phyloP scores from a whole-genome alignment of 2,797 vertebrate genomes.

The Protonibea diacanthus region DNA sequence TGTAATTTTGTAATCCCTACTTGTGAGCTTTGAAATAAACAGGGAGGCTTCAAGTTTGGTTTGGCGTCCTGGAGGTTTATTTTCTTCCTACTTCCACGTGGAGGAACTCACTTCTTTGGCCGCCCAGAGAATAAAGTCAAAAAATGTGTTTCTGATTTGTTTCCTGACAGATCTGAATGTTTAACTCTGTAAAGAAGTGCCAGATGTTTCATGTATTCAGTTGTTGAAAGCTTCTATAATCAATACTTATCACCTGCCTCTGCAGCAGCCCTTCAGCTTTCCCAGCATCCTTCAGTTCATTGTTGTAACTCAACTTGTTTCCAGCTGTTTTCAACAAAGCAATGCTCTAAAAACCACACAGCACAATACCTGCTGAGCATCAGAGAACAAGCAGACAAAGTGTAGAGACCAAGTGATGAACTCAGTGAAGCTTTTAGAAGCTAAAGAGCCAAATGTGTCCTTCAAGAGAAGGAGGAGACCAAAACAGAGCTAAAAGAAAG shows the following conservation, averaged over 20 bases:
- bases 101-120: background rate
- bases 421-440: background rate
- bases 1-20: constrained; percentile 88
- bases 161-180: background rate
- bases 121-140: background rate
- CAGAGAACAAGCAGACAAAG: background rate
- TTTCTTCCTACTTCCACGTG: constrained; percentile 7
- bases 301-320: background rate
- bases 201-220: background rate
- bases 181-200: background rate
- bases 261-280: background rate
- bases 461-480: too few relatives aligned
- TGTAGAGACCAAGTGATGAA: background rate
- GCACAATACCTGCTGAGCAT: background rate
- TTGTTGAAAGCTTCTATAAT: constrained; percentile 12
- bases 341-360: background rate
- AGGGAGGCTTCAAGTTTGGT: constrained; percentile 76
- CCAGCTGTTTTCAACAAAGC: constrained; percentile 2
- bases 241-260: background rate
- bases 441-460: background rate
- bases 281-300: background rate
- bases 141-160: constrained; percentile 12
- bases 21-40: constrained; percentile 87
- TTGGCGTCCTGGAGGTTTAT: constrained; percentile 62
- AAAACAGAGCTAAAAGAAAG: too few relatives aligned